These are phyloP conservation scores for Siphamia tubifer DNA, from an alignment of 2,113 vertebrate genomes.

Conservation along the genomic window DNA sequence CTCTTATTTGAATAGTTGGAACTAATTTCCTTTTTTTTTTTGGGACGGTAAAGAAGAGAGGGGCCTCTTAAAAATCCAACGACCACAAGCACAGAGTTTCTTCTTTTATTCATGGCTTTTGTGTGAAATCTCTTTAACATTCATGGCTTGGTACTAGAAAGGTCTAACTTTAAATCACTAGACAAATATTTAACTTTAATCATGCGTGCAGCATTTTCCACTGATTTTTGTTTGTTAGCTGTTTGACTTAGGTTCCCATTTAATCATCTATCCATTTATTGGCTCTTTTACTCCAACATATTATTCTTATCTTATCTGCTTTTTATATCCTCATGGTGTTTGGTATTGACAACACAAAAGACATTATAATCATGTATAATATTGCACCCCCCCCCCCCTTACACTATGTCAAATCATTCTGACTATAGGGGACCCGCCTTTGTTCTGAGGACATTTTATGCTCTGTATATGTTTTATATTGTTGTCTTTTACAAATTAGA, in stretches of 20 bases:
- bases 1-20: constrained; percentile 1
- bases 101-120: constrained; percentile 49
- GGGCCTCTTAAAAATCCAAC: constrained; percentile 10
- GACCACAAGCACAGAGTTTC: constrained; percentile 24
- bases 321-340: constrained; percentile 13
- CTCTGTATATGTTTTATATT: constrained; percentile 61
- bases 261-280: constrained; percentile 18
- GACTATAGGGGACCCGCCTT: constrained; percentile 1
- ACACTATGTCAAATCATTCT: constrained; percentile 30
- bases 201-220: constrained; percentile 28
- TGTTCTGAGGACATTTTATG: constrained; percentile 52
- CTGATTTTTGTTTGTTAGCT: constrained; percentile 41
- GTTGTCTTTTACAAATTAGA: constrained; percentile 76
- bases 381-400: too few species aligned
- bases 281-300: constrained; percentile 11
- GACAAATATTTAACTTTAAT: constrained; percentile 54
- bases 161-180: constrained; percentile 18
- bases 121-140: constrained; percentile 36
- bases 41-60: neutral
- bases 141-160: constrained; percentile 16
- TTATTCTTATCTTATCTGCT: constrained; percentile 8
- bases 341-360: constrained; percentile 22
- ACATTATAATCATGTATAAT: constrained; percentile 29
- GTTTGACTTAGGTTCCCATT: constrained; percentile 24
- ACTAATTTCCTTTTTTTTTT: constrained; percentile 26